Evolutionary conservation across 2,113 vertebrate genomes (phyloP).

Genomic region (Melanotaenia duboulayi): DNA sequence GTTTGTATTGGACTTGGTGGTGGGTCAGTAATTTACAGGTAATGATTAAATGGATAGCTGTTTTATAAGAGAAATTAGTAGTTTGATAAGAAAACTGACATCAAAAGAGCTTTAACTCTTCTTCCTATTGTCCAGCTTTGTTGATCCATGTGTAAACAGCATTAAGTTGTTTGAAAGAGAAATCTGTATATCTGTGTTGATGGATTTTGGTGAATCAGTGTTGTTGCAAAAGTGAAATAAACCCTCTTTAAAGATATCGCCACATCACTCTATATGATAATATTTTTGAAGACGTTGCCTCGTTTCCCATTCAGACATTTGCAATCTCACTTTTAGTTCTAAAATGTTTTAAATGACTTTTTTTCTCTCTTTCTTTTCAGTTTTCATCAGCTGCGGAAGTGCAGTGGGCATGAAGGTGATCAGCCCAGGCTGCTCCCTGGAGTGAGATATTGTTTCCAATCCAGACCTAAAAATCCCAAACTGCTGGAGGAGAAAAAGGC

Average conservation of each 20-base stretch:
- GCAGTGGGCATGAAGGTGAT: constrained; percentile 70
- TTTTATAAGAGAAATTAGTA: background rate
- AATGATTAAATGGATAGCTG: no score
- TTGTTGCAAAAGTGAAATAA: background rate
- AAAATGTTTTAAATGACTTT: background rate
- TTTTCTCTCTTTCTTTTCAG: constrained; percentile 59
- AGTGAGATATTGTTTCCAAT: constrained; percentile 69
- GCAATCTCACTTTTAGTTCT: no score
- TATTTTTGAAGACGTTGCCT: background rate
- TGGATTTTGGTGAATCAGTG: background rate
- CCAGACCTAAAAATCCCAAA: constrained; percentile 52
- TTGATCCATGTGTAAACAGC: background rate
- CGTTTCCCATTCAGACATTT: background rate
- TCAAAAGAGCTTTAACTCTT: background rate
- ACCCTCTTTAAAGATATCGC: background rate
- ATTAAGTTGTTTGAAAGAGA: background rate
- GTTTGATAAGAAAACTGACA: background rate
- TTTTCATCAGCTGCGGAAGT: constrained; percentile 62
- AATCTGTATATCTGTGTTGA: constrained; percentile 44
- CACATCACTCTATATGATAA: background rate
- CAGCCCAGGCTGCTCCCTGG: constrained; percentile 61
- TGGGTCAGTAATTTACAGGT: background rate
- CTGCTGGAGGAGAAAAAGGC: constrained; percentile 28
- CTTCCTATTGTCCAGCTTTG: background rate
- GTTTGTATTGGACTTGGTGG: no score